Evolutionary conservation across 1,140 invertebrate species (phyloP), one percentile per base, ranked within the genome.

Genomic region (Teleopsis dalmanni): DNA sequence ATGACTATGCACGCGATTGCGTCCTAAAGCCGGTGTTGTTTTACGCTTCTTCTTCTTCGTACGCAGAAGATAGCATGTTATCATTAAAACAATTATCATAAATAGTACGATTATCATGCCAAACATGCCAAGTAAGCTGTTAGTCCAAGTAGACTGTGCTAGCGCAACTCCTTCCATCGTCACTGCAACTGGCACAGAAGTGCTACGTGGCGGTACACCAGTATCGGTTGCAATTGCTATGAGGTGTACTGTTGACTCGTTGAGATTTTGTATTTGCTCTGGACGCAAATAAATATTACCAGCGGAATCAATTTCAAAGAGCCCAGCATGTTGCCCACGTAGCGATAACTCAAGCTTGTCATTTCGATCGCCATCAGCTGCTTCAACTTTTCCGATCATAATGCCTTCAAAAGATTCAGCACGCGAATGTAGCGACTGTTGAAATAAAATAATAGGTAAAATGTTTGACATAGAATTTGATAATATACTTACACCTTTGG

Each of bases 161-260:
- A 70, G 31, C 1, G 59, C 57, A 2, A 70, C 37, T 6, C 61
- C 62, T 34, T 70, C 64, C 62, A 68, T 68, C 3, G 64, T 66
- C 5, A 70, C 62, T 14, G 64, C 64, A 1, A 70, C 58, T 0
- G 67, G 67, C 5, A 70, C 67, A 0, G 67, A 68, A 13, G 67
- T 68, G 52, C 66, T 70, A 9, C 64, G 47, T 9, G 64, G 64
- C 14, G 67, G 67, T 27, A 65, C 57, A 0, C 67, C 67, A 8
- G 81, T 83, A 66, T 93, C 91, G 1, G 80, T 82, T 14, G 88
- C 91, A 45, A 87, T 81, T 33, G 83, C 86, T 14, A 89, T 81
- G 29, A 90, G 73, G 71, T 81, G 83, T 57, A 79, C 79, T 44
- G 76, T 81, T 50, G 74, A 80, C 53, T 71, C 67, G 70, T 78